Base-by-base conservation (phyloP, 2,797 vertebrate species). In the Coranthus polyacanthus region DNA sequence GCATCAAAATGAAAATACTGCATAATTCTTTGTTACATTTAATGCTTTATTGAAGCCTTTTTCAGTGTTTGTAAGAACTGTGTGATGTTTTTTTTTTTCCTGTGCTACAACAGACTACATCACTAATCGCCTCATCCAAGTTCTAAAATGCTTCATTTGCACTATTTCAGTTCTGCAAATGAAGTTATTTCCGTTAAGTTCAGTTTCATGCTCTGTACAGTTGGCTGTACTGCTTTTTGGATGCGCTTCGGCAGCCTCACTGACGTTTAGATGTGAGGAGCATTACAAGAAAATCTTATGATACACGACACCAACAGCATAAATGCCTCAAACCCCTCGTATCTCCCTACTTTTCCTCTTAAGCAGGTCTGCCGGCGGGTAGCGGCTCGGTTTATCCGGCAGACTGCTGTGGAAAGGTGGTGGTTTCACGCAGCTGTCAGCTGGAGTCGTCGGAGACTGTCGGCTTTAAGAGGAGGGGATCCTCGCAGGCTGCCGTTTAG, bases 391-490 rank as follows among this genome's bases (percentile, higher is more conserved):
- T n/a, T n/a, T n/a, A n/a, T n/a, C n/a, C 76, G 57, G 57, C 84
- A 41, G 79, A 43, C 71, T 64, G 71, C 79, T 63, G 79, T 59
- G 86, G 81, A 86, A 60, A 87, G 87, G 79, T 53, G 82, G 84
- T 32, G 85, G 85, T 89, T 87, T 85, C 70, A 78, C 69, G 47
- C 79, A 78, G 84, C 89, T 90, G 91, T 89, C 85, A 80, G 65
- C 49, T 86, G 72, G 79, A 88, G 85, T 88, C 2, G 79, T 77
- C n/a, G n/a, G 72, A 63, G 47, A 72, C 56, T 73, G 38, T 15
- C 66, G 75, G 68, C n/a, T 84, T 24, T 66, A 81, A 80, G 62
- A 41, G 9, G 74, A 66, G 72, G 81, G 70, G 84, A 72, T 78
- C 74, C 69, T 78, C 39, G 20, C 56, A 32, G 73, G 69, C 78